A percentile compares a stretch with the other conserved stretches of the same genome.
Conservation (phyloP, 2,113 vertebrate species). For the Actenoides lindsayi region DNA sequence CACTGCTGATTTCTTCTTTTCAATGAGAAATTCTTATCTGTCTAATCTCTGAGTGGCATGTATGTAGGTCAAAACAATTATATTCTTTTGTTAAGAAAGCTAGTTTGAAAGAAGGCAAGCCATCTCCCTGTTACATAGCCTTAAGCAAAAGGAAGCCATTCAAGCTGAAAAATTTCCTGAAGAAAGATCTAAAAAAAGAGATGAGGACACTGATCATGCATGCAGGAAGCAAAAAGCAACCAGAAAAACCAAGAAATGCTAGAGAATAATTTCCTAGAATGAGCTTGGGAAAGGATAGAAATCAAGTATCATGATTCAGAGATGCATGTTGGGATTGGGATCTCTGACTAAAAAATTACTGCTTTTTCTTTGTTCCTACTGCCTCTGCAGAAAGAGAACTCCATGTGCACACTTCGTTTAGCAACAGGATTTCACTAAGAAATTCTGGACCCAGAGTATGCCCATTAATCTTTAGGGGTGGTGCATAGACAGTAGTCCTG, state of each 20-base stretch:
- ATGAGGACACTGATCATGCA: not conserved
- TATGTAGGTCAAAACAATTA: constrained; percentile 16
- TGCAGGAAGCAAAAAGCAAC: not conserved
- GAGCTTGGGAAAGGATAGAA: not conserved
- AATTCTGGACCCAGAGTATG: not conserved
- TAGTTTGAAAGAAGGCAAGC: not conserved
- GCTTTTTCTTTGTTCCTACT: not conserved
- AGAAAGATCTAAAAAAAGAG: not conserved
- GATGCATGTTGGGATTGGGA: not conserved
- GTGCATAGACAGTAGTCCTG: not conserved
- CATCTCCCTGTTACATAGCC: not conserved
- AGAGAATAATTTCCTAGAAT: not conserved
- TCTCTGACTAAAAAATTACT: not conserved
- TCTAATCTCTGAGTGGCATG: not conserved
- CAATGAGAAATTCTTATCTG: not conserved
- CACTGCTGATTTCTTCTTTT: not conserved
- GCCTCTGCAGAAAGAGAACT: not conserved
- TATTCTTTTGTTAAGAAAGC: not conserved
- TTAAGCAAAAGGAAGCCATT: not conserved
- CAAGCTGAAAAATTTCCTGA: not conserved
- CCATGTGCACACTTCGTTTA: not conserved
- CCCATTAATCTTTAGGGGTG: not conserved
- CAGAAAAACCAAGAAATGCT: not conserved
- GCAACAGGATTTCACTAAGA: not conserved
- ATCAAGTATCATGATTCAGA: not conserved